These are phyloP conservation scores for Drosophila paranaensis DNA, from an alignment of 2,888 invertebrate species.

Conservation along the genomic window DNA sequence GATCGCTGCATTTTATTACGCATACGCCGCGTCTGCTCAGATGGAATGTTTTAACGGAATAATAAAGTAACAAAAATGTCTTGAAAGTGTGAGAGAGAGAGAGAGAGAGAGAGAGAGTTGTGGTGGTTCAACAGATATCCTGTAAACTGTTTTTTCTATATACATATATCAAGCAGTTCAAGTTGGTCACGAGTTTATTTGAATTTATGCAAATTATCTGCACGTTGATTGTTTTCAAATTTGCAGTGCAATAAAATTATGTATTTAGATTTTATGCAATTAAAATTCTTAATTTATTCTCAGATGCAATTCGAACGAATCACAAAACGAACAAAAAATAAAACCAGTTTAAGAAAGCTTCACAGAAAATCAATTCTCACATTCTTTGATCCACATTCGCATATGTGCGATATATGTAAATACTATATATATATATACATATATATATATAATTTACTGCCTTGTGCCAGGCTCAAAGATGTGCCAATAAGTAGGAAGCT, in stretches of 20 bases:
- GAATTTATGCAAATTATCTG: constrained; percentile 24
- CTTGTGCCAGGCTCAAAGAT: constrained; percentile 58
- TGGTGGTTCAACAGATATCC: not conserved
- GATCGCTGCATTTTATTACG: constrained; percentile 40
- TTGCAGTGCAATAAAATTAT: not conserved
- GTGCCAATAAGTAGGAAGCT: constrained; percentile 28
- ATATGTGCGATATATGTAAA: not conserved
- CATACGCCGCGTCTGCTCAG: constrained; percentile 45
- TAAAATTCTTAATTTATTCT: constrained; percentile 9
- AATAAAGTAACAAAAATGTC: constrained; percentile 8
- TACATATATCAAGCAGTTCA: not conserved
- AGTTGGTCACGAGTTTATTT: not conserved
- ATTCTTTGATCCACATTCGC: constrained; percentile 4
- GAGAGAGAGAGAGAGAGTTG: not conserved
- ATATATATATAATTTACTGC: constrained; percentile 7
- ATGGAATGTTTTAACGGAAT: constrained; percentile 15
- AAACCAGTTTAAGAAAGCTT: constrained; percentile 21
- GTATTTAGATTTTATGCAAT: constrained; percentile 15
- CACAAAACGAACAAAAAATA: constrained; percentile 4
- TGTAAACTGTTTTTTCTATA: not conserved
- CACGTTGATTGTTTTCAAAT: constrained; percentile 7
- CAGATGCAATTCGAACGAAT: constrained; percentile 9
- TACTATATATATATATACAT: not conserved
- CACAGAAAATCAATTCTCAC: not conserved
- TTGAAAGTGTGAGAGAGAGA: not conserved